Conservation (phyloP, 2,797 vertebrate genomes). For the Phoxinus dragarum region DNA sequence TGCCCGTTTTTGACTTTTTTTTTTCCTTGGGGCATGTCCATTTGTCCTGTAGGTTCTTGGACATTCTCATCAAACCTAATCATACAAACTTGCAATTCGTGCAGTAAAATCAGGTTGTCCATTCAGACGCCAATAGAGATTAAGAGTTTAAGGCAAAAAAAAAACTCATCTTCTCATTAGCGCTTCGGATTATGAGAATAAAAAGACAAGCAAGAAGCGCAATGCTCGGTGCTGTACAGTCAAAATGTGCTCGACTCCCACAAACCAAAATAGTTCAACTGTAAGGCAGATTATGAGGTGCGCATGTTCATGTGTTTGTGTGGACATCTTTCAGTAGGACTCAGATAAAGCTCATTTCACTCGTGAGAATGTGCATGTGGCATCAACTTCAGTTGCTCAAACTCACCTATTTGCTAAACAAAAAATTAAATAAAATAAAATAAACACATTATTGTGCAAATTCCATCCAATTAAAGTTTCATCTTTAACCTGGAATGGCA, state of each 20-base stretch:
- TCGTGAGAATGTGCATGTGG: not conserved
- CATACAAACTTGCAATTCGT: not conserved
- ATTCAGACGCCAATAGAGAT: slow-evolving; percentile 9
- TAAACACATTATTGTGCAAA: slow-evolving; percentile 7
- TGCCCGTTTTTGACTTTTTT: not conserved
- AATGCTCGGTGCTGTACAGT: slow-evolving; percentile 22
- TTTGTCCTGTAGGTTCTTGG: not conserved
- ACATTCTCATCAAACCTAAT: not conserved
- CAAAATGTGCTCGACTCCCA: slow-evolving; percentile 32
- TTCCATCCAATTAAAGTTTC: slow-evolving; percentile 23
- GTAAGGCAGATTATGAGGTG: slow-evolving; percentile 48
- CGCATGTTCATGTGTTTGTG: slow-evolving; percentile 31
- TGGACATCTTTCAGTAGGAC: slow-evolving; percentile 43
- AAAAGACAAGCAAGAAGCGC: slow-evolving; percentile 3
- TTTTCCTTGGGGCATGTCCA: not conserved
- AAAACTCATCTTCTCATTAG: not conserved
- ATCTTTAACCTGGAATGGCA: slow-evolving; percentile 21
- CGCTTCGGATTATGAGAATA: not conserved
- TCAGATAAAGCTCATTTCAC: slow-evolving; percentile 21
- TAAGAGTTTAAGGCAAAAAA: slow-evolving; percentile 3
- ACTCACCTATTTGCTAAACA: slow-evolving; percentile 12
- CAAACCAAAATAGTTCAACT: slow-evolving; percentile 31
- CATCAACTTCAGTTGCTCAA: slow-evolving; percentile 9
- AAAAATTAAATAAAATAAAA: not conserved
- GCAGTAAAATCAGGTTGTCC: slow-evolving; percentile 5